These are phyloP conservation scores for Diplazon laetatorius DNA, from an alignment of 2,888 invertebrate species.

Conservation along the genomic window DNA sequence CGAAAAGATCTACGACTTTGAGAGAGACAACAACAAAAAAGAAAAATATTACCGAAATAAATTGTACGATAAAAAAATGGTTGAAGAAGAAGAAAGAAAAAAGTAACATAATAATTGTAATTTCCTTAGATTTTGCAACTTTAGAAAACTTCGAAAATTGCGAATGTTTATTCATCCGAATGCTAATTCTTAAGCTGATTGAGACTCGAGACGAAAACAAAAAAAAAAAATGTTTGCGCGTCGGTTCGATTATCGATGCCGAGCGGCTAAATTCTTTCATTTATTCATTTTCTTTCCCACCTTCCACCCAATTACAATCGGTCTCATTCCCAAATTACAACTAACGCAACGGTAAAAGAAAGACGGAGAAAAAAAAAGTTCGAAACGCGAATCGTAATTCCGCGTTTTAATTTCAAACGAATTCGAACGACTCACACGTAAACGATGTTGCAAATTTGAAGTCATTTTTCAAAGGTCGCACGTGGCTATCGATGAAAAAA, in stretches of 20 bases:
- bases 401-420: not conserved
- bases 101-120: conserved; percentile 51
- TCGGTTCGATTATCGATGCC: not conserved
- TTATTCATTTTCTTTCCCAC: not conserved
- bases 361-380: not conserved
- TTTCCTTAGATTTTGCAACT: conserved; percentile 63
- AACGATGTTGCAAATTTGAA: too few relatives aligned
- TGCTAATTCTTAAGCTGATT: conserved; percentile 42
- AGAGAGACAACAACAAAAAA: conserved; percentile 35
- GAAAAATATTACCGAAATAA: conserved; percentile 34
- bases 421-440: too few relatives aligned
- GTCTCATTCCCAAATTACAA: not conserved
- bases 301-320: not conserved
- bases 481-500: too few relatives aligned
- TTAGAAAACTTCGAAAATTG: conserved; percentile 49
- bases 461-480: not conserved
- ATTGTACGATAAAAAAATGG: conserved; percentile 58
- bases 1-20: conserved; percentile 17
- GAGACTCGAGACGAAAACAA: conserved; percentile 16
- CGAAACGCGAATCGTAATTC: not conserved
- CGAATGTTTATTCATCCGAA: conserved; percentile 45
- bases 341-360: not conserved
- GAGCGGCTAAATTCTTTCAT: not conserved
- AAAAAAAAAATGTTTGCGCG: not conserved
- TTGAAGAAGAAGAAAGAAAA: conserved; percentile 22